These are phyloP conservation scores for Drosophila siamana DNA, from an alignment of 2,888 invertebrate species.

Conservation along the genomic window DNA sequence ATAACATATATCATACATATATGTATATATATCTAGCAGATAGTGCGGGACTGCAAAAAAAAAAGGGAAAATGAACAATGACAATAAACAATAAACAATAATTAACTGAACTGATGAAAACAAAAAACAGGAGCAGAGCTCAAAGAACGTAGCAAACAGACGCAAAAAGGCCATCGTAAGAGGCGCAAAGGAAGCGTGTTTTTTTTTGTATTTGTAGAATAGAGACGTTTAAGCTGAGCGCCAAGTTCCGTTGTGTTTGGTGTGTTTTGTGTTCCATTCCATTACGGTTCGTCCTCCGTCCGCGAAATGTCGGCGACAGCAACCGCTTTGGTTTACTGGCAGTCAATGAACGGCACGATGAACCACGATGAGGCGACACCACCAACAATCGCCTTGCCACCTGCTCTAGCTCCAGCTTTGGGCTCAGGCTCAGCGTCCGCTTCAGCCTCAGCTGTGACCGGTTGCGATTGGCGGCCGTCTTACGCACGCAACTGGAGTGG, in stretches of 20 bases:
- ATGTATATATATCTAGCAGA: slow-evolving; percentile 6
- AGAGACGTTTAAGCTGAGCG: not conserved
- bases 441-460: slow-evolving; percentile 10
- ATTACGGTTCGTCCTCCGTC: slow-evolving; percentile 3
- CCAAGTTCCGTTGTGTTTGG: not conserved
- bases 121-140: too few species aligned
- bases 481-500: slow-evolving; percentile 23
- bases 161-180: too few species aligned
- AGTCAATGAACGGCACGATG: slow-evolving; percentile 68
- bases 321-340: slow-evolving; percentile 71
- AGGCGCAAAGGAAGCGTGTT: slow-evolving; percentile 1
- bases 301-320: slow-evolving; percentile 65
- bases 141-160: too few species aligned
- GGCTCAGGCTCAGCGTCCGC: slow-evolving; percentile 7
- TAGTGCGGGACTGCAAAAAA: not conserved
- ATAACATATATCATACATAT: slow-evolving; percentile 2
- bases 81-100: not conserved
- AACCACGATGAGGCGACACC: slow-evolving; percentile 34
- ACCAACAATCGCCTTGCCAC: not conserved
- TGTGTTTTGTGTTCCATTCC: slow-evolving; percentile 8
- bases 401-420: slow-evolving; percentile 8
- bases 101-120: not conserved
- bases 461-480: slow-evolving; percentile 27
- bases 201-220: not conserved
- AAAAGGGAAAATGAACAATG: not conserved